Conservation (phyloP, 2,888 invertebrate genomes). For the Cantharis lateralis region DNA sequence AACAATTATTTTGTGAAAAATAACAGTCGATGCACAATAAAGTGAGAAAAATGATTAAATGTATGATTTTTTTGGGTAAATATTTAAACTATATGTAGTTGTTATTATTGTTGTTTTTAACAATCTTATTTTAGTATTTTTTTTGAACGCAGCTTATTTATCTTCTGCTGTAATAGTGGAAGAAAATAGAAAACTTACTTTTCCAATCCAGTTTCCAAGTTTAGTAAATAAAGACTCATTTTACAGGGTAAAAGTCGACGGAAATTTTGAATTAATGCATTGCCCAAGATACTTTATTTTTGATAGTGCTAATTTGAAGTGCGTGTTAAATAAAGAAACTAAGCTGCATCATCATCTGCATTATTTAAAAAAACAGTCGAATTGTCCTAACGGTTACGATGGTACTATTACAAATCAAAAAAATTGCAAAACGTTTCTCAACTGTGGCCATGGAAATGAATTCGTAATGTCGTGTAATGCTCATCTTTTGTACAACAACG, state of each 20-base stretch:
- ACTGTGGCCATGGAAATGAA: constrained; percentile 31
- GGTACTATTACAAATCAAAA: constrained; percentile 31
- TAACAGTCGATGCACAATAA: neutral
- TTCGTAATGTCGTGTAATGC: constrained; percentile 28
- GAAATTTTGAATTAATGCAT: constrained; percentile 16
- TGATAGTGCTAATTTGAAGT: constrained; percentile 25
- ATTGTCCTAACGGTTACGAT: constrained; percentile 14
- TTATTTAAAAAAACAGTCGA: neutral
- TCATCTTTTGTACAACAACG: constrained; percentile 36
- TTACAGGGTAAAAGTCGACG: constrained; percentile 14
- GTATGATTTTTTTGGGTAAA: neutral
- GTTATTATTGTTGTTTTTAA: neutral
- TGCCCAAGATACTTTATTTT: constrained; percentile 31
- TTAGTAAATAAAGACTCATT: constrained; percentile 7
- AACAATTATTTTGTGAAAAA: neutral
- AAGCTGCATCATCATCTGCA: neutral
- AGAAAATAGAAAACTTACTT: neutral
- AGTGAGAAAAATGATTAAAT: neutral
- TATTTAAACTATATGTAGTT: neutral
- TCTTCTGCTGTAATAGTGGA: neutral
- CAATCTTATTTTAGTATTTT: neutral
- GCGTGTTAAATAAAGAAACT: neutral
- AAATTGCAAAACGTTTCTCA: constrained; percentile 33
- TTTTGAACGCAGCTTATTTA: neutral
- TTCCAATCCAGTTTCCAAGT: constrained; percentile 15